phyloP scores from a whole-genome alignment of 1,140 invertebrate genomes.

The Hypsibius dujardini region DNA sequence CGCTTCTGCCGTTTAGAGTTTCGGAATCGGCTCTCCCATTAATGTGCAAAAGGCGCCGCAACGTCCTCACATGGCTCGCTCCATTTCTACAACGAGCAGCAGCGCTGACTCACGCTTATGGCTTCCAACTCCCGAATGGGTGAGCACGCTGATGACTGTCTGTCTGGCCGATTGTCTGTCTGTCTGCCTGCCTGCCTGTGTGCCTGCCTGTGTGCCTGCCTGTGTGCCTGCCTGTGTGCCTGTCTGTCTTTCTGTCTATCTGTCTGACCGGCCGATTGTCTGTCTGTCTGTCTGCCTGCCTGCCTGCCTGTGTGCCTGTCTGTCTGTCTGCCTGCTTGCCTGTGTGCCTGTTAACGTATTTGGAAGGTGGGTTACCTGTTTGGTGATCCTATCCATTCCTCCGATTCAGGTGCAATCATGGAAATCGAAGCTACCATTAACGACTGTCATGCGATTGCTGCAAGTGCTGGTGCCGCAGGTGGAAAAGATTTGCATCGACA shows the following conservation, averaged over 20 bases:
- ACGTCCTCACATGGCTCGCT: conserved; percentile 18
- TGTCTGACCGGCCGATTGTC: no score
- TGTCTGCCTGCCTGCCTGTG: no score
- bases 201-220: no score
- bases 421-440: conserved; percentile 88
- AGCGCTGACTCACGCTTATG: conserved; percentile 37
- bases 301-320: background rate
- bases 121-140: conserved; percentile 79
- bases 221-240: no score
- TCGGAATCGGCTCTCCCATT: no score
- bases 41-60: no score
- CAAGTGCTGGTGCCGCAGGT: conserved; percentile 98
- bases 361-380: conserved; percentile 18
- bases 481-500: conserved; percentile 99
- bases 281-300: no score
- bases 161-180: no score
- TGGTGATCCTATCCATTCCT: no score
- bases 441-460: conserved; percentile 93
- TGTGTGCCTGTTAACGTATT: background rate
- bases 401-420: conserved; percentile 67
- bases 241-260: no score
- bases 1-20: no score
- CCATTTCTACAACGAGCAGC: conserved; percentile 21
- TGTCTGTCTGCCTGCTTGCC: background rate
- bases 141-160: no score